Evolutionary conservation across 1,140 invertebrate species (phyloP).

Genomic region (Caenorhabditis elegans): DNA sequence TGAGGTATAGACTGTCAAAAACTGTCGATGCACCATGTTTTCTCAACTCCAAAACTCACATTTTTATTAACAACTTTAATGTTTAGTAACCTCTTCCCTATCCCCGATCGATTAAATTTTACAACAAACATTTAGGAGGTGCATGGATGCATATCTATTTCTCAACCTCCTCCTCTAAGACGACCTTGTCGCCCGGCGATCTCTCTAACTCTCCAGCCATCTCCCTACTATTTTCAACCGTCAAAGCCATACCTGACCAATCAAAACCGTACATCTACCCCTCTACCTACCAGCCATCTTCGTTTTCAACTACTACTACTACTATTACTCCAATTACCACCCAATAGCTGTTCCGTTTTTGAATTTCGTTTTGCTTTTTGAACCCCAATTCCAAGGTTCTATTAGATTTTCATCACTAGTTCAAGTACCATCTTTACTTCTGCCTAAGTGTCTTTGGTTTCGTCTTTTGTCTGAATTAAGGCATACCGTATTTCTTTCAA

Average conservation of each 20-base stretch:
- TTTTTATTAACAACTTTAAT: too few relatives aligned
- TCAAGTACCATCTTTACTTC: not conserved
- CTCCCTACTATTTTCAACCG: not conserved
- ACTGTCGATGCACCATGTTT: too few relatives aligned
- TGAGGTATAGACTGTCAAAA: too few relatives aligned
- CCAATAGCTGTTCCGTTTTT: not conserved
- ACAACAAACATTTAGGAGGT: not conserved
- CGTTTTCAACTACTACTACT: not conserved
- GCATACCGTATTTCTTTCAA: too few relatives aligned
- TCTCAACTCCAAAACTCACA: too few relatives aligned
- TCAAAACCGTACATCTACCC: constrained; percentile 4
- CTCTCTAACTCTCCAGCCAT: not conserved
- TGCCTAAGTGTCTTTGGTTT: too few relatives aligned
- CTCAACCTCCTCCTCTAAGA: not conserved
- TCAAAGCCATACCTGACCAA: not conserved
- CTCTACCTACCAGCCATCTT: not conserved
- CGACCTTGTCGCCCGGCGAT: not conserved
- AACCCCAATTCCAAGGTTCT: too few relatives aligned
- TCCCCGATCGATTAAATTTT: too few relatives aligned
- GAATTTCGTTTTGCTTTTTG: not conserved
- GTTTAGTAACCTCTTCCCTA: too few relatives aligned
- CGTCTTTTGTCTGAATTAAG: too few relatives aligned
- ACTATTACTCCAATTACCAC: not conserved
- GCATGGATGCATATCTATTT: constrained; percentile 26
- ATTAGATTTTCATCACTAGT: too few relatives aligned